Percentiles rank a stretch among this genome's conserved stretches.
These are phyloP conservation scores for Quadriops clusia DNA, from an alignment of 2,888 invertebrate species.

Conservation along the genomic window DNA sequence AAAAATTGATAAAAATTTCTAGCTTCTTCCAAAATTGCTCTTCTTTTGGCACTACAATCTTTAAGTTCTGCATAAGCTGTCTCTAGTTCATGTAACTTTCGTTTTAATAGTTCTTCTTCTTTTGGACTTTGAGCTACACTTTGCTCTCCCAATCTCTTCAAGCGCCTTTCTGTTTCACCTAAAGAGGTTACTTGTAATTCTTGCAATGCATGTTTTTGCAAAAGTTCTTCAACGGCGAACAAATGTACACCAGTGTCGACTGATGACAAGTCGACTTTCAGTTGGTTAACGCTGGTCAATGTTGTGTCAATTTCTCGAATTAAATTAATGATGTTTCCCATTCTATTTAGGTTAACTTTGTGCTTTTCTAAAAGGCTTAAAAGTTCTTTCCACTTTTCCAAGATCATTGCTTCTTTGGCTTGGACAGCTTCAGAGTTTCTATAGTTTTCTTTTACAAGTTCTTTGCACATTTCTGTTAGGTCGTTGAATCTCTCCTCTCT, in stretches of 20 bases:
- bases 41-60: slow-evolving; percentile 65
- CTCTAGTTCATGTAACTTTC: slow-evolving; percentile 64
- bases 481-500: slow-evolving; percentile 89
- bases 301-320: slow-evolving; percentile 87
- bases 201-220: slow-evolving; percentile 87
- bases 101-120: slow-evolving; percentile 50
- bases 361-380: slow-evolving; percentile 77
- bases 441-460: slow-evolving; percentile 83
- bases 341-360: slow-evolving; percentile 57
- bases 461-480: slow-evolving; percentile 85
- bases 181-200: slow-evolving; percentile 84
- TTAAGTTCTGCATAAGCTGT: slow-evolving; percentile 53
- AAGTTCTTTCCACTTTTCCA: slow-evolving; percentile 77
- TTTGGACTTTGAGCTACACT: slow-evolving; percentile 37
- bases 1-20: slow-evolving; percentile 89
- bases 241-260: slow-evolving; percentile 89
- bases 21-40: slow-evolving; percentile 80
- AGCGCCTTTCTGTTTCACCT: slow-evolving; percentile 70
- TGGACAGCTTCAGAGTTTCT: slow-evolving; percentile 75
- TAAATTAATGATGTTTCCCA: slow-evolving; percentile 78
- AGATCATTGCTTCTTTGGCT: slow-evolving; percentile 50
- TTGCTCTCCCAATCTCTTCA: slow-evolving; percentile 53
- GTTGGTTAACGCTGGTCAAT: slow-evolving; percentile 66
- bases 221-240: slow-evolving; percentile 84
- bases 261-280: slow-evolving; percentile 65